Percentiles rank a stretch among this genome's conserved stretches.
phyloP scores from a whole-genome alignment of 2,797 vertebrate species.

The Hydrocynus forskahlii region DNA sequence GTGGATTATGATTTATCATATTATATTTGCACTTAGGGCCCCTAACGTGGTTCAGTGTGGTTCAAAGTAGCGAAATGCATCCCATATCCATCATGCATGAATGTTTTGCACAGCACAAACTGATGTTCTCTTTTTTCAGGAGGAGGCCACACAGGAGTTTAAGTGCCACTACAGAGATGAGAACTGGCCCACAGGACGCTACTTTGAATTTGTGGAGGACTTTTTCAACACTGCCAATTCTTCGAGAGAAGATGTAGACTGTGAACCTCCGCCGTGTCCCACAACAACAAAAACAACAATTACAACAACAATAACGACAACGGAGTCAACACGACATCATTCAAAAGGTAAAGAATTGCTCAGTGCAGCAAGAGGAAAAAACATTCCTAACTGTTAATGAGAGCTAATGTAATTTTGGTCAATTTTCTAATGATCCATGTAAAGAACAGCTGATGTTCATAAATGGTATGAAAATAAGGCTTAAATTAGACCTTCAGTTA shows the following conservation, averaged over 20 bases:
- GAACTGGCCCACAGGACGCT: constrained; percentile 71
- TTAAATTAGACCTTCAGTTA: too few relatives aligned
- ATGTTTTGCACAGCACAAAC: background rate
- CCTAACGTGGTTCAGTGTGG: background rate
- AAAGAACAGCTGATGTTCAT: too few relatives aligned
- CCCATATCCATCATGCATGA: background rate
- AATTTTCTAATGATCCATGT: too few relatives aligned
- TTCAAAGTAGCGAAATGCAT: background rate
- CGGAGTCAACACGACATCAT: constrained; percentile 31
- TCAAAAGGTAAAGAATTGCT: constrained; percentile 58
- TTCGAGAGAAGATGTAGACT: constrained; percentile 63
- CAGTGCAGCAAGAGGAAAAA: background rate
- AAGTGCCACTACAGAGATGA: constrained; percentile 78
- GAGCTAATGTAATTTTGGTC: background rate
- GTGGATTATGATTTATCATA: too few relatives aligned
- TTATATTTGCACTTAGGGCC: too few relatives aligned
- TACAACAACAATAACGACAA: constrained; percentile 28
- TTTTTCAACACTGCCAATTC: constrained; percentile 73
- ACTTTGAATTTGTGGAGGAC: constrained; percentile 78
- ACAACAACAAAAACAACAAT: constrained; percentile 59
- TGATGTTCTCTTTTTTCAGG: constrained; percentile 60
- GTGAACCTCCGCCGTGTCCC: constrained; percentile 76
- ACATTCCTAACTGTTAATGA: background rate
- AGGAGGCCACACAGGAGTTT: constrained; percentile 74
- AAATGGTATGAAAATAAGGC: too few relatives aligned